phyloP scores from a whole-genome alignment of 2,888 invertebrate genomes.

The Andrena minutula region DNA sequence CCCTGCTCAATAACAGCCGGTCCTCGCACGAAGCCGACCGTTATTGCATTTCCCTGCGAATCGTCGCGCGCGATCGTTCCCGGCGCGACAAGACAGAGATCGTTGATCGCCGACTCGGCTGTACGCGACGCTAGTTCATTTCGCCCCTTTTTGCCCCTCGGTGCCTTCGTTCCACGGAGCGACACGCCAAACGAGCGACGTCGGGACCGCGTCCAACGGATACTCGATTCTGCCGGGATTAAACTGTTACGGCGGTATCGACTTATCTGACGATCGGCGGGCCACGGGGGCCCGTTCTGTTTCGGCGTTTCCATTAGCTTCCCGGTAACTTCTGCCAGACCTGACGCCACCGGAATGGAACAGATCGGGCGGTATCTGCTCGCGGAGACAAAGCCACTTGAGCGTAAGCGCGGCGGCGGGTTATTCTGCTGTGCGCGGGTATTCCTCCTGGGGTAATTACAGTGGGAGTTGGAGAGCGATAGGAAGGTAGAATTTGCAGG shows the following conservation, averaged over 20 bases:
- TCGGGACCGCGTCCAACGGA: neutral
- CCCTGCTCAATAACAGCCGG: conserved; percentile 70
- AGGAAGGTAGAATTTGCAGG: no score
- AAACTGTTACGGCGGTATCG: neutral
- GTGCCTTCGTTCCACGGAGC: neutral
- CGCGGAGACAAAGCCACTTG: neutral
- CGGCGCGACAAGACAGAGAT: conserved; percentile 37
- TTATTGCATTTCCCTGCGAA: conserved; percentile 60
- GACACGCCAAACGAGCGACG: neutral
- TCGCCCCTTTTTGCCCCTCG: conserved; percentile 4
- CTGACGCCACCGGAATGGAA: neutral
- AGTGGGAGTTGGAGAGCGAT: no score
- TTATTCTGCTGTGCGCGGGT: no score
- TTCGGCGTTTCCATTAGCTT: conserved; percentile 32
- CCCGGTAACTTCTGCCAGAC: neutral
- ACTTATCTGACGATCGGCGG: neutral
- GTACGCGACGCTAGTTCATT: conserved; percentile 37
- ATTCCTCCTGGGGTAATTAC: no score
- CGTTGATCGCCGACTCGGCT: conserved; percentile 18
- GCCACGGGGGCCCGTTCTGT: neutral
- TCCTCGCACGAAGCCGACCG: conserved; percentile 31
- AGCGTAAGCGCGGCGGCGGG: no score
- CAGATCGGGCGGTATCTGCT: neutral
- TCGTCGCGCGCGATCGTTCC: conserved; percentile 53
- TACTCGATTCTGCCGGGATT: conserved; percentile 7